Percentiles rank a stretch among this genome's conserved stretches.
These are phyloP conservation scores for Strigamia maritima DNA, from an alignment of 2,888 invertebrate genomes.

Conservation along the genomic window DNA sequence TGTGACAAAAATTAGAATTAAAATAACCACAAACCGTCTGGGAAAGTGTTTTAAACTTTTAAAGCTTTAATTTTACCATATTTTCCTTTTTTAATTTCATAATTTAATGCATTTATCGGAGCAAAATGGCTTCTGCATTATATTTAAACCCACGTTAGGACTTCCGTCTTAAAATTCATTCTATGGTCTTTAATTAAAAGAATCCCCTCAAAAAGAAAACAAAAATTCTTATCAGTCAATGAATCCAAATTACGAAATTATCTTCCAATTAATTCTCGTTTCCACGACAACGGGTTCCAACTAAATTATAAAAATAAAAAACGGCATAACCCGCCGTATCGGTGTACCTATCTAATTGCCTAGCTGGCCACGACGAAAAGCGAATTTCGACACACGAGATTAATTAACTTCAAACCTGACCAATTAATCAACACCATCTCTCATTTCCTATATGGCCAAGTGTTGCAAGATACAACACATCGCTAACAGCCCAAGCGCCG, in stretches of 20 bases:
- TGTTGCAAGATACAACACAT: not conserved
- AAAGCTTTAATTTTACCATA: too few relatives aligned
- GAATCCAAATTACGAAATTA: conserved; percentile 20
- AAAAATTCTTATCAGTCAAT: not conserved
- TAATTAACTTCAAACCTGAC: conserved; percentile 26
- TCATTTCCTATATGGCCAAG: not conserved
- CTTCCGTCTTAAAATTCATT: not conserved
- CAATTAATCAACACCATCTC: conserved; percentile 28
- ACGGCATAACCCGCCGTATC: not conserved
- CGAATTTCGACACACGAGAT: conserved; percentile 20
- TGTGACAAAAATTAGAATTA: not conserved
- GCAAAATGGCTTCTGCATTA: too few relatives aligned
- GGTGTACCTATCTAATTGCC: not conserved
- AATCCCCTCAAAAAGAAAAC: not conserved
- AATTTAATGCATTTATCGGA: too few relatives aligned
- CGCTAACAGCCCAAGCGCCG: not conserved
- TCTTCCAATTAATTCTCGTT: conserved; percentile 22
- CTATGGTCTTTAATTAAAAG: not conserved
- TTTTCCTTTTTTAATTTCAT: too few relatives aligned
- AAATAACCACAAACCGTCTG: not conserved
- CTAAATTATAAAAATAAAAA: not conserved
- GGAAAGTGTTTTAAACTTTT: not conserved
- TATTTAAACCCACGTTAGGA: too few relatives aligned
- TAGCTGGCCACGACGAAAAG: conserved; percentile 13
- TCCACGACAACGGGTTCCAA: not conserved